Evolutionary conservation across 2,113 vertebrate genomes (phyloP).

Genomic region (Gadus macrocephalus): DNA sequence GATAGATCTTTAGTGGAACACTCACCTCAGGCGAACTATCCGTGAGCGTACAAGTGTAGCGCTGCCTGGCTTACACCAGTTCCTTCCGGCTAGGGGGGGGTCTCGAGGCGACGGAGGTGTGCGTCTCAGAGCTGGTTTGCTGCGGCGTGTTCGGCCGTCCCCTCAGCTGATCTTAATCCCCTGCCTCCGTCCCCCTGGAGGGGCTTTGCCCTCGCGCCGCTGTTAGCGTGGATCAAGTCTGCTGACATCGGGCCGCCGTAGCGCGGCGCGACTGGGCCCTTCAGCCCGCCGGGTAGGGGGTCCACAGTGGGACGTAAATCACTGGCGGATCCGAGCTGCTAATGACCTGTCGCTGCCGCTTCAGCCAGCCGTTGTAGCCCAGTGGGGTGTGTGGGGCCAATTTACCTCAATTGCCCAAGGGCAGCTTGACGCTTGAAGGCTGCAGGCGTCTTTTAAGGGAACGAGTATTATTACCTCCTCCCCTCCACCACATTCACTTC

Average conservation of each 20-base stretch:
- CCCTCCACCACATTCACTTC: background rate
- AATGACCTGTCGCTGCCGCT: conserved; percentile 22
- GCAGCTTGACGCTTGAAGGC: conserved; percentile 5
- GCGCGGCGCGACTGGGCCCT: background rate
- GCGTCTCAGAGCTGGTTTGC: conserved; percentile 3
- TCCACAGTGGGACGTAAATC: background rate
- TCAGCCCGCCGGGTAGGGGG: background rate
- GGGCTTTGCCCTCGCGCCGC: background rate
- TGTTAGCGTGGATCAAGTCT: conserved; percentile 50
- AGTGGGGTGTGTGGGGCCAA: background rate
- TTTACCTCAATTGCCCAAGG: background rate
- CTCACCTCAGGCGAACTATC: too few species aligned
- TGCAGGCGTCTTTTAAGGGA: background rate
- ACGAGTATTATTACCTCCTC: background rate
- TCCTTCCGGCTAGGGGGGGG: background rate
- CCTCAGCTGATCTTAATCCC: background rate
- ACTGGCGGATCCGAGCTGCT: background rate
- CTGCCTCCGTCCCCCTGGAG: background rate
- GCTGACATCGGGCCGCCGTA: background rate
- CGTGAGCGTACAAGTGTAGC: too few species aligned
- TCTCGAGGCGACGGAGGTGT: background rate
- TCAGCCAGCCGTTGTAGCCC: too few species aligned
- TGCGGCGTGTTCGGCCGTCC: background rate
- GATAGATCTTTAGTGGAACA: too few species aligned
- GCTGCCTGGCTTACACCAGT: background rate